A percentile compares a stretch with the other conserved stretches of the same genome.
phyloP scores from a whole-genome alignment of 2,113 vertebrate genomes.

The Dendrocopos noguchii region DNA sequence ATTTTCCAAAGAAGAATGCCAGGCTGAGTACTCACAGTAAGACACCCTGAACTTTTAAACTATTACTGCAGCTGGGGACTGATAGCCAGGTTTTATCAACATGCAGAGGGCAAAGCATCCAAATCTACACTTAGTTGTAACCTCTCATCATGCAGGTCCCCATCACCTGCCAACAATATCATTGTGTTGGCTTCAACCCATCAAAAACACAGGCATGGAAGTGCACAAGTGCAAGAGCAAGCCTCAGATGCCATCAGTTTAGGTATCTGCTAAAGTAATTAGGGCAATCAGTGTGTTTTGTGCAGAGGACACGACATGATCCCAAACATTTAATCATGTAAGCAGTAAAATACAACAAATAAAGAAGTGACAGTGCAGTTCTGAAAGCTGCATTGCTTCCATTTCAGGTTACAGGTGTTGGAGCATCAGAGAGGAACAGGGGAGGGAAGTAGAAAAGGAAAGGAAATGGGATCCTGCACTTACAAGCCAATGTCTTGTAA shows the following conservation, averaged over 20 bases:
- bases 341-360: background rate
- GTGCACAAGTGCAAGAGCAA: background rate
- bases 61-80: background rate
- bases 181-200: background rate
- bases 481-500: background rate
- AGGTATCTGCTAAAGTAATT: background rate
- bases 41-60: background rate
- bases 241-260: background rate
- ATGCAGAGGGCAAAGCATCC: background rate
- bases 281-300: background rate
- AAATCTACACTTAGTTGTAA: background rate
- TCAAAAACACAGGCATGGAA: background rate
- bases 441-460: background rate
- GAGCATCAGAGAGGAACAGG: background rate
- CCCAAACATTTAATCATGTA: background rate
- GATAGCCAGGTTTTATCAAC: background rate
- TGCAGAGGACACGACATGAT: fast-evolving
- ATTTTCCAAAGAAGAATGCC: background rate
- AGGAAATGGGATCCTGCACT: background rate
- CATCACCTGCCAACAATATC: background rate
- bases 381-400: background rate
- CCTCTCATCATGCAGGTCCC: background rate
- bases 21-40: background rate
- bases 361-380: background rate
- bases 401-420: background rate